These are phyloP conservation scores for Cebus imitator DNA, from an alignment of 2,113 vertebrate species.

Conservation along the genomic window DNA sequence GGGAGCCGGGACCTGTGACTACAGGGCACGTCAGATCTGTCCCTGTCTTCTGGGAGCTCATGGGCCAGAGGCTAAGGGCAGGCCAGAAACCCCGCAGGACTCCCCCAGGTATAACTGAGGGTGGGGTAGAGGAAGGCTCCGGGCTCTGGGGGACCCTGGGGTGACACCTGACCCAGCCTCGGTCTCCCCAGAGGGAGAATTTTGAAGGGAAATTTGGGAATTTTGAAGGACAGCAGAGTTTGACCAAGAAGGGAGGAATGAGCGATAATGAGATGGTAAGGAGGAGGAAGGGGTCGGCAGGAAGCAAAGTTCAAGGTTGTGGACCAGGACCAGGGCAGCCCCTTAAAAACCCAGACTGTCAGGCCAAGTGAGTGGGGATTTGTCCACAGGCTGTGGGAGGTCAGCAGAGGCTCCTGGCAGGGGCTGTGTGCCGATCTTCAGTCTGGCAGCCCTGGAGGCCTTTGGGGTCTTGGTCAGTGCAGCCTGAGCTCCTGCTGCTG, in stretches of 20 bases:
- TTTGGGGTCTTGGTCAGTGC: not conserved
- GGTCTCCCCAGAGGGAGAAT: not conserved
- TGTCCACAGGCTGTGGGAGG: not conserved
- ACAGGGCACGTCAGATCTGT: not conserved
- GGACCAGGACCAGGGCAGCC: rapidly evolving
- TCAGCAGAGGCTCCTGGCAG: not conserved
- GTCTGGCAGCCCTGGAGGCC: not conserved
- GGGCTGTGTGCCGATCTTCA: too few species aligned
- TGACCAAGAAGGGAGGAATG: not conserved
- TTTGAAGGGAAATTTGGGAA: too few species aligned
- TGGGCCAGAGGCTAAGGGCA: not conserved
- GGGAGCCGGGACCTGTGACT: not conserved
- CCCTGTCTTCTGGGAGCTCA: not conserved
- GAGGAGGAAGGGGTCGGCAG: not conserved
- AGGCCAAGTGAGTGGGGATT: not conserved
- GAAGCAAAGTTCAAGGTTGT: not conserved
- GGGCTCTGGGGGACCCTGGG: not conserved
- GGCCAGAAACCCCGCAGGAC: not conserved
- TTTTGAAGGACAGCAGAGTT: not conserved
- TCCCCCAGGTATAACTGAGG: not conserved
- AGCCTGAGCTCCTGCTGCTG: not conserved
- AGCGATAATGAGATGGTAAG: not conserved
- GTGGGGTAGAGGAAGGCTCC: not conserved
- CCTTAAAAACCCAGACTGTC: not conserved
- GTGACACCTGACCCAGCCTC: not conserved